Percentiles rank a stretch among this genome's conserved stretches.
Evolutionary conservation across 2,113 vertebrate genomes (phyloP).

Genomic region (Chlorodrepanis virens): DNA sequence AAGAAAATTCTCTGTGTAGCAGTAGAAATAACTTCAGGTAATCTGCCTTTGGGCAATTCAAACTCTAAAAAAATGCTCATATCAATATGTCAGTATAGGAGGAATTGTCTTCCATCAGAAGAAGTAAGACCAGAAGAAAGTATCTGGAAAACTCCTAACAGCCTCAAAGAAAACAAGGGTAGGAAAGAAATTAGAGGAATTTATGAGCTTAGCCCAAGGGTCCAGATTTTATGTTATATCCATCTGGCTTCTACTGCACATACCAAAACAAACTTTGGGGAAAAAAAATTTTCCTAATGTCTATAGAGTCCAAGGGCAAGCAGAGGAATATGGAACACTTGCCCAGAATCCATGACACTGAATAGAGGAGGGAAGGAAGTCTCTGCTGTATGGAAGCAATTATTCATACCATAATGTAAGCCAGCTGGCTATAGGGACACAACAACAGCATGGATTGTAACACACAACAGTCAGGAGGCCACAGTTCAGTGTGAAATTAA

Average conservation of each 20-base stretch:
- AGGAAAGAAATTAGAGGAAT: neutral
- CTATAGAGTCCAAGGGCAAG: neutral
- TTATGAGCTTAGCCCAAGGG: neutral
- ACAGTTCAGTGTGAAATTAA: neutral
- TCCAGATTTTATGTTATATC: neutral
- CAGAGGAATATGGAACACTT: neutral
- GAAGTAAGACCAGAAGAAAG: neutral
- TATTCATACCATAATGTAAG: neutral
- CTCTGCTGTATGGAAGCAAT: neutral
- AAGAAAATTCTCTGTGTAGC: neutral
- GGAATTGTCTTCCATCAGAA: neutral
- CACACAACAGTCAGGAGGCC: neutral
- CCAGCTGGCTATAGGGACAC: neutral
- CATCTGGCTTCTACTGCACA: neutral
- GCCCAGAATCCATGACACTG: neutral
- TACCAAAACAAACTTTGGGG: neutral
- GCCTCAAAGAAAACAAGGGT: neutral
- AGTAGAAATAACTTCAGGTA: neutral
- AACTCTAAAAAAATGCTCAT: neutral
- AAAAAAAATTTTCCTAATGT: neutral
- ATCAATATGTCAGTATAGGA: neutral
- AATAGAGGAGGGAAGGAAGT: neutral
- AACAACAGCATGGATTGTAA: neutral
- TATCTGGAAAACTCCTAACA: neutral
- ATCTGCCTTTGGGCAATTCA: neutral